Percentiles rank a stretch among this genome's conserved stretches.
These are phyloP conservation scores for Trididemnum nubilum DNA, from an alignment of 23 tunicate genomes.

Conservation along the genomic window DNA sequence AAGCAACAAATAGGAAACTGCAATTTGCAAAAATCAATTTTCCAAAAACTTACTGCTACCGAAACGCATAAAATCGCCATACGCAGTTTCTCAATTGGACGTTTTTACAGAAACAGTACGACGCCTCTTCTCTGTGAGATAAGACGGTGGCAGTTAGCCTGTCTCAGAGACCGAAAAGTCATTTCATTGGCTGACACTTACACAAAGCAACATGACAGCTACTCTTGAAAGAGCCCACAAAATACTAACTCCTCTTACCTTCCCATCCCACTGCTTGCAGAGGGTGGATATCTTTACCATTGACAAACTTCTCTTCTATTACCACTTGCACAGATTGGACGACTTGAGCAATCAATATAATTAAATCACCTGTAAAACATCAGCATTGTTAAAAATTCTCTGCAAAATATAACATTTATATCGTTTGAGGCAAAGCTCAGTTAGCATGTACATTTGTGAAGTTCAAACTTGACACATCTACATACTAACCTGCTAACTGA, in stretches of 20 bases:
- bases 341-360: conserved; percentile 91
- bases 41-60: no score
- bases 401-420: neutral
- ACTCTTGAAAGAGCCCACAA: neutral
- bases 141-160: no score
- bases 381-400: neutral
- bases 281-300: conserved; percentile 91
- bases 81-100: no score
- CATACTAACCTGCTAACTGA: no score
- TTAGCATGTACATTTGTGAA: neutral
- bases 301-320: conserved; percentile 98
- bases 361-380: conserved; percentile 76
- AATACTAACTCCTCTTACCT: conserved; percentile 50
- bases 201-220: no score
- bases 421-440: neutral
- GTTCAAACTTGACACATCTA: neutral
- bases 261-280: conserved; percentile 99
- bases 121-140: no score
- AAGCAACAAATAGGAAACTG: no score
- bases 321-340: conserved; percentile 88
- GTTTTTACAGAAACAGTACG: no score
- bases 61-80: no score
- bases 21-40: no score
- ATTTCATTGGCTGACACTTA: no score
- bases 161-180: no score